Base-by-base conservation (phyloP, 2,797 vertebrate genomes). In the Propithecus deckenii region DNA sequence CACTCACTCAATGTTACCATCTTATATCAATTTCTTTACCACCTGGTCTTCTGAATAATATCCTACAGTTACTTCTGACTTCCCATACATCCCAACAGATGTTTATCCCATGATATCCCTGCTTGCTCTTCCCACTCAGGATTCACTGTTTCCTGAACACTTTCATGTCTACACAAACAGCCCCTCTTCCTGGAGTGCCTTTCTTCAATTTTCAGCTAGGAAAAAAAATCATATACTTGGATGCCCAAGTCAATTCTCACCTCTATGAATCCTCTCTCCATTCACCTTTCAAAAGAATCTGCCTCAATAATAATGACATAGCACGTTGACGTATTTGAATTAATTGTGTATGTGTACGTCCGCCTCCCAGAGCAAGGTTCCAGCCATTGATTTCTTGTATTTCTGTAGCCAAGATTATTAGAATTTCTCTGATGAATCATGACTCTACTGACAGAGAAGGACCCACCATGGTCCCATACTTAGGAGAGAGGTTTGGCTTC, bases 201-300 rank as follows among this genome's bases (percentile, higher is more conserved):
- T 89, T 69, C n/a, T 88, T 30, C 14, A 63, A 30, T 88, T 55
- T 93, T 72, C 76, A 86, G 71, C 18, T 50, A 81, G 41, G 11
- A 75, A 87, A 88, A 89, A 71, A 78, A 46, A 78, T 35, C 4
- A 72, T 63, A 48, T 57, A 35, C 23, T 55, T 78, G 57, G 57
- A 91, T 63, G 15, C 23, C 30, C 48, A 83, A 69, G 88, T 90
- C 13, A 90, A 63, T 74, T 7, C 72, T 50, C 8, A 69, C 32
- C 38, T 94, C 61, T 78, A 20, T 55, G 25, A 94, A 69, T 46
- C 28, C 55, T 88, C 12, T 1, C 22, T 83, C 7, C 32, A 84
- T 71, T 94, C 67, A 89, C 55, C 35, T 84, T 92, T 95, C n/a
- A 61, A 32, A 78, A 86, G 59, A 86, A 18, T 76, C 74, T 59